Evolutionary conservation across 2,797 vertebrate species (phyloP).

Genomic region (Notolepis coatsorum): DNA sequence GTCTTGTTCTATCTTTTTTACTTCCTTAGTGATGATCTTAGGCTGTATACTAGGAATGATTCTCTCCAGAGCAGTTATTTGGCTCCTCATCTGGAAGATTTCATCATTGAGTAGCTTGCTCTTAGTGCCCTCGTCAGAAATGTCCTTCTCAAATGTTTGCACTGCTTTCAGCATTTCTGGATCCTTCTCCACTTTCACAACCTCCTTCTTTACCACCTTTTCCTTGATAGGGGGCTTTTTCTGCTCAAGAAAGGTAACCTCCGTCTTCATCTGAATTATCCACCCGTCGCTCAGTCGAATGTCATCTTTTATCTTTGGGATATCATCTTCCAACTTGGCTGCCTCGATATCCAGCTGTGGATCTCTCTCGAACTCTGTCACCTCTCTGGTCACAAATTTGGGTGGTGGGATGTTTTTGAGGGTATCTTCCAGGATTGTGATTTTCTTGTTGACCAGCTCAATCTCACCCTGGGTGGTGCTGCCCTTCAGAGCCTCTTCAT

Average conservation of each 20-base stretch:
- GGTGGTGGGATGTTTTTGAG: constrained; percentile 77
- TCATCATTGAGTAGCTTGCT: constrained; percentile 81
- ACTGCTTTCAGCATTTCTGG: constrained; percentile 89
- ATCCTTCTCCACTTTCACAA: constrained; percentile 91
- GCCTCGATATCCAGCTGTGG: constrained; percentile 89
- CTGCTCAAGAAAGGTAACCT: constrained; percentile 87
- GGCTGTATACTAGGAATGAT: constrained; percentile 88
- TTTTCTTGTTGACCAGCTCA: constrained; percentile 77
- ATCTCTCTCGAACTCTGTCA: constrained; percentile 94
- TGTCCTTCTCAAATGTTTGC: constrained; percentile 80
- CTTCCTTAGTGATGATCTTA: constrained; percentile 93
- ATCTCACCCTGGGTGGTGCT: constrained; percentile 81
- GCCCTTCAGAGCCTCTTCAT: constrained; percentile 80
- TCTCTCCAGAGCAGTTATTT: constrained; percentile 88
- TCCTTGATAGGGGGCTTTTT: constrained; percentile 88
- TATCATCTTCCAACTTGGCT: constrained; percentile 81
- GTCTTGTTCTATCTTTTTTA: constrained; percentile 92
- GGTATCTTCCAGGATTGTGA: constrained; percentile 79
- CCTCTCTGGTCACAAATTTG: constrained; percentile 93
- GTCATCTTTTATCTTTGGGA: constrained; percentile 78
- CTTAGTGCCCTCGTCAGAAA: constrained; percentile 83
- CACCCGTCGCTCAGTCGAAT: constrained; percentile 71
- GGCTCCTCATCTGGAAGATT: constrained; percentile 82
- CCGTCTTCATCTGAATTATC: constrained; percentile 83
- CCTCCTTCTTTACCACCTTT: constrained; percentile 91